A percentile compares a stretch with the other conserved stretches of the same genome.
These are phyloP conservation scores for Apogon hyalosoma DNA, from an alignment of 2,797 vertebrate genomes.

Conservation along the genomic window DNA sequence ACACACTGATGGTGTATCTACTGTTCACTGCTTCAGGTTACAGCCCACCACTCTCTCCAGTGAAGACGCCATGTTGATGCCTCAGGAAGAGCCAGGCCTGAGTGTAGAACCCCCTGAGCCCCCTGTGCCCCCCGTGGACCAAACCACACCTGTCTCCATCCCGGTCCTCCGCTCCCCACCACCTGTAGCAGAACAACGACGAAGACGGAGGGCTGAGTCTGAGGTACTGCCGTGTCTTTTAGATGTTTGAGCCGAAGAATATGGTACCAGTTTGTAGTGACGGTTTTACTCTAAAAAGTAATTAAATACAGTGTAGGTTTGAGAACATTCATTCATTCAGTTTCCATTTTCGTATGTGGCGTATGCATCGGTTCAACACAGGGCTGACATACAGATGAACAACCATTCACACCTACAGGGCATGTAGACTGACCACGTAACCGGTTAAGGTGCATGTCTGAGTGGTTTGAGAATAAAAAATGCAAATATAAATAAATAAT, in stretches of 20 bases:
- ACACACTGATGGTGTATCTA: conserved; percentile 7
- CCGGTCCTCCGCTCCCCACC: conserved; percentile 29
- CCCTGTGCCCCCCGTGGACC: conserved; percentile 54
- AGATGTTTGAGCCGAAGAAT: background rate
- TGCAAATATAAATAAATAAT: too few species aligned
- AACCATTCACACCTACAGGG: too few species aligned
- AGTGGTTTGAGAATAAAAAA: too few species aligned
- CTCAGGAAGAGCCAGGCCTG: conserved; percentile 51
- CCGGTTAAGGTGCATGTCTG: too few species aligned
- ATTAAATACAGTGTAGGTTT: too few species aligned
- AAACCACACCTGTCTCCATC: conserved; percentile 57
- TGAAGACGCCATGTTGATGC: conserved; percentile 54
- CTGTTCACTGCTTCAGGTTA: conserved; percentile 53
- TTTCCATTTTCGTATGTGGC: too few species aligned
- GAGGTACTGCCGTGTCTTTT: conserved; percentile 34
- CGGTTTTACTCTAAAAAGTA: too few species aligned
- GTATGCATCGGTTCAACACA: too few species aligned
- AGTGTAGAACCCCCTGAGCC: conserved; percentile 44
- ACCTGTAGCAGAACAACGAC: background rate
- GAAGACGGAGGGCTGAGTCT: background rate
- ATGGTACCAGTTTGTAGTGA: background rate
- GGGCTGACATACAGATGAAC: too few species aligned
- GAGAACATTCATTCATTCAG: too few species aligned
- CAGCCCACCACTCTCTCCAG: conserved; percentile 52
- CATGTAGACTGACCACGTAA: too few species aligned